Evolutionary conservation across 2,113 vertebrate genomes (phyloP).

Genomic region (Sinocyclocheilus anshuiensis): DNA sequence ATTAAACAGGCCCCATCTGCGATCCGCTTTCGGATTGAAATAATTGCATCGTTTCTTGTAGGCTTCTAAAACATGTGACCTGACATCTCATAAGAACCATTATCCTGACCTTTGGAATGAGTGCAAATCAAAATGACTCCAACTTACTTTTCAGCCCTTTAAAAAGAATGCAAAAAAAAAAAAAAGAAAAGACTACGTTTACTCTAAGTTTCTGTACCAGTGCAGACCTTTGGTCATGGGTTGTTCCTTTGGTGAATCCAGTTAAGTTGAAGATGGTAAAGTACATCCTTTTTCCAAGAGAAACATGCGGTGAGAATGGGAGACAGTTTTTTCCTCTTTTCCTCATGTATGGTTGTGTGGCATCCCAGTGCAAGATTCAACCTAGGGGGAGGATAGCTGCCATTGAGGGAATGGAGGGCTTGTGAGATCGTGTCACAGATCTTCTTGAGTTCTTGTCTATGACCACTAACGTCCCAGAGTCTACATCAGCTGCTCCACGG

Average conservation of each 20-base stretch:
- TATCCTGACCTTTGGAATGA: constrained; percentile 52
- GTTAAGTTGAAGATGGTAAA: constrained; percentile 32
- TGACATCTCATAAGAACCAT: not conserved
- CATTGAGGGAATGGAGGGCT: constrained; percentile 61
- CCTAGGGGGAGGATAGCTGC: constrained; percentile 70
- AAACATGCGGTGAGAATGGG: constrained; percentile 27
- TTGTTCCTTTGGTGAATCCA: constrained; percentile 57
- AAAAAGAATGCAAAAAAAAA: not conserved
- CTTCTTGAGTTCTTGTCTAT: constrained; percentile 50
- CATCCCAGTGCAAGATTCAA: constrained; percentile 62
- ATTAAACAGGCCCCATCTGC: too few species aligned
- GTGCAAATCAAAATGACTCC: constrained; percentile 51
- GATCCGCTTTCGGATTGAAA: not conserved
- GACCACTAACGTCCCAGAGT: constrained; percentile 52
- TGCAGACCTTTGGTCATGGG: constrained; percentile 54
- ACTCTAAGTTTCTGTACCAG: constrained; percentile 15
- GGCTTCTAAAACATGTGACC: not conserved
- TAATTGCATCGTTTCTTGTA: not conserved
- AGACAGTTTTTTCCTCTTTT: not conserved
- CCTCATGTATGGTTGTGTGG: not conserved
- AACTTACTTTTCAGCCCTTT: constrained; percentile 12
- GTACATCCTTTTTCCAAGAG: constrained; percentile 19
- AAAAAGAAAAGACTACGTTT: not conserved
- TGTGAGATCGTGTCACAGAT: constrained; percentile 36
- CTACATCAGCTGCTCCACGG: constrained; percentile 48